Evolutionary conservation across 2,888 invertebrate genomes (phyloP), one percentile per base, ranked within the genome.

Genomic region (Camponotus fellah): DNA sequence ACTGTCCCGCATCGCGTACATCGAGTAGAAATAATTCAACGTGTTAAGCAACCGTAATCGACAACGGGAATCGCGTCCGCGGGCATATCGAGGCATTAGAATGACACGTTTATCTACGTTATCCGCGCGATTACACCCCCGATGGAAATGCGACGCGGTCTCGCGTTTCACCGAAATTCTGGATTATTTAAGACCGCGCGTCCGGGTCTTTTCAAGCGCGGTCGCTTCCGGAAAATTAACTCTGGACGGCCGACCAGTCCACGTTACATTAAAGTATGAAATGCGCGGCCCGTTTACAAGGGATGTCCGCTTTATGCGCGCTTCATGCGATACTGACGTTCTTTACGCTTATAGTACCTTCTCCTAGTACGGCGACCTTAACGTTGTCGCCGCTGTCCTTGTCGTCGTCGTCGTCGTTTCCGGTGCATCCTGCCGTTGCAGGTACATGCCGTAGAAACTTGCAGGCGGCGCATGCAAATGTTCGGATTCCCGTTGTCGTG

Each of bases 161-260:
- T 53, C 53, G 49, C 80, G 43, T 75, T 43, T 32, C 60, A 49
- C 53, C 58, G 17, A 77, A 34, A 40, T 66, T 74, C 26, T 43
- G 32, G 62, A 75, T 82, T 81, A 83, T 88, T 87, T 76, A 81
- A 81, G 56, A 76, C 46, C 75, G 71, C 82, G 74, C 77, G 84
- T 21, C 76, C 68, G 77, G 46, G 14, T 14, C 46, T 64, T 76
- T 21, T 53, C 81, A 62, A 81, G 83, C 40, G 82, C 56, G 69
- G 76, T 64, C 76, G 58, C 87, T 89, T 88, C 89, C 82, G 84
- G 82, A 46, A 89, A 89, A 88, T 84, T 85, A 89, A 87, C 82
- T 46, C 34, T 79, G 69, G 86, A 49, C n/a, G 71, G 71, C 83
- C 71, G 82, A 68, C 80, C 82, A 60, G 65, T 71, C 58, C 77